Percentiles rank a stretch among this genome's conserved stretches.
phyloP scores from a whole-genome alignment of 2,113 vertebrate genomes.

The Pionites leucogaster region DNA sequence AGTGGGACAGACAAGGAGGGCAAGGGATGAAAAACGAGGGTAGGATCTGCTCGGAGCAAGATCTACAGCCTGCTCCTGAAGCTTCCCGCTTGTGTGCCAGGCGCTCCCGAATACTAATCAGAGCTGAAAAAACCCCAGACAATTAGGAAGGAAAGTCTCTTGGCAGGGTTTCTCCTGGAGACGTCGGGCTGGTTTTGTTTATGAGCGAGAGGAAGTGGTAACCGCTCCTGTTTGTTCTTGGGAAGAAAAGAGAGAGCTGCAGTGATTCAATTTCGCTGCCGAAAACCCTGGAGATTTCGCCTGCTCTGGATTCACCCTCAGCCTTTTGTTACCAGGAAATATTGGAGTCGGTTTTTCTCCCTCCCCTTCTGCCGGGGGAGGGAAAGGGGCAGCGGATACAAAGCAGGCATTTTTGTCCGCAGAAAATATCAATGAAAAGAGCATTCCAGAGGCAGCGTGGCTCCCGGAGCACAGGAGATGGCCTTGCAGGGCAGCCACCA shows the following conservation, averaged over 20 bases:
- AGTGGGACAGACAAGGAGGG: not conserved
- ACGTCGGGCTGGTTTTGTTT: constrained; percentile 69
- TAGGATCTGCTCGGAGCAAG: not conserved
- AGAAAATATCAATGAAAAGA: constrained; percentile 39
- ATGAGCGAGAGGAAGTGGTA: constrained; percentile 68
- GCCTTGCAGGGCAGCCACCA: not conserved
- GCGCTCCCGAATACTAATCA: constrained; percentile 60
- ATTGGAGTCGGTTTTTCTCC: constrained; percentile 11
- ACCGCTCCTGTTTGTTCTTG: constrained; percentile 74
- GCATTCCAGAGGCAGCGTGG: not conserved
- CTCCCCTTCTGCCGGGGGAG: constrained; percentile 16
- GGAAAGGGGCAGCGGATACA: constrained; percentile 2
- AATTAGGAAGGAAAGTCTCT: constrained; percentile 63
- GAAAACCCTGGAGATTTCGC: constrained; percentile 59
- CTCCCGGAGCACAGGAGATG: not conserved
- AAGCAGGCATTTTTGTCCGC: not conserved
- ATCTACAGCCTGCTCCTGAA: constrained; percentile 9
- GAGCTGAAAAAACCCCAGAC: constrained; percentile 15
- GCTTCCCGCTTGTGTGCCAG: not conserved
- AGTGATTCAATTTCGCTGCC: not conserved
- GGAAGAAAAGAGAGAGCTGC: constrained; percentile 51
- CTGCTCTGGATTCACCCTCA: constrained; percentile 25
- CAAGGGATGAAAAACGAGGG: not conserved
- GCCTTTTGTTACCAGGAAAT: constrained; percentile 44
- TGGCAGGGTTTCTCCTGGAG: constrained; percentile 67